Evolutionary conservation across 2,797 vertebrate species (phyloP), one percentile per base, ranked within the genome.

Genomic region (Xyrichtys novacula): DNA sequence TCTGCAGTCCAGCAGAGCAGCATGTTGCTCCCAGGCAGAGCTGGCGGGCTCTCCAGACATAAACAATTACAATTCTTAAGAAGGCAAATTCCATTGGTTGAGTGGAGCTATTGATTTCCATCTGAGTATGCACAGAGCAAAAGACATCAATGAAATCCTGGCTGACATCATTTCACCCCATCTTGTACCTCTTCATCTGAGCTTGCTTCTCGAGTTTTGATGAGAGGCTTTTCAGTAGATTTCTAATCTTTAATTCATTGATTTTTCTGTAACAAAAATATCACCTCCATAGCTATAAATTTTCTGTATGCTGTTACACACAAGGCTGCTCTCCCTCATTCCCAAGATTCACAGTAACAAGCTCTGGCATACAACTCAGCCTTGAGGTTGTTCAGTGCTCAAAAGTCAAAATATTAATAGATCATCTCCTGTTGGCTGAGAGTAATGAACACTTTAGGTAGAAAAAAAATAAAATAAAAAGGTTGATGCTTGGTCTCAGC

Each of bases 61-160:
- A 60, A 83, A 86, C 80, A 82, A 86, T 83, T 77, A 81, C 69
- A 75, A 68, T 82, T 83, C 71, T 65, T 76, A 83, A 87, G n/a
- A 83, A 87, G 86, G 81, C 78, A 83, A 82, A 86, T 86, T 84
- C 80, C 77, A 76, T 85, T 65, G 53, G 53, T 71, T 81, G 76
- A 85, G 72, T 76, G 79, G 79, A 77, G 83, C 63, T 81, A 90
- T 88, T 82, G 87, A 87, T 89, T 88, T 84, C 79, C 74, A 86
- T 86, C 71, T 80, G 78, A 87, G 80, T 74, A 82, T 71, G 62
- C 73, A 83, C 77, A 78, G 80, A 84, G 46, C 64, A 80, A 73
- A 88, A 57, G 80, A 80, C 82, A 85, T 81, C 61, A 76, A 80
- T 88, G 81, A 86, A 79, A 85, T 59, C 65, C 62, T 23, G 67